Evolutionary conservation across 2,797 vertebrate genomes (phyloP).

Genomic region (Poecile montanus): DNA sequence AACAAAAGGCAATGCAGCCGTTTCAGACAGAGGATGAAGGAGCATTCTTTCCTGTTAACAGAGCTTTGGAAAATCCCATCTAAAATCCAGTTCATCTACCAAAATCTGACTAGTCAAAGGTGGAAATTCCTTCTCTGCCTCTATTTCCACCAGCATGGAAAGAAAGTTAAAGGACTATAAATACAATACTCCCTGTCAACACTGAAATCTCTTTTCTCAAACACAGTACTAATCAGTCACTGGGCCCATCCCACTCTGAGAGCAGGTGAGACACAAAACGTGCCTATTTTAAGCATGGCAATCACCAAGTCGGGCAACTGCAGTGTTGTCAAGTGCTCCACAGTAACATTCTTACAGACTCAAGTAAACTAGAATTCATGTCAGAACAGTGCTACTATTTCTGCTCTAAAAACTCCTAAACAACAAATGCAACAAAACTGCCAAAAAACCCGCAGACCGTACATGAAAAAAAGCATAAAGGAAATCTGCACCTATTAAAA

Average conservation of each 20-base stretch:
- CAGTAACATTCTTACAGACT: background rate
- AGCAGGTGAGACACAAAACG: background rate
- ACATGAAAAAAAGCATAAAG: background rate
- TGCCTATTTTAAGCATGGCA: background rate
- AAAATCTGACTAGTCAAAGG: background rate
- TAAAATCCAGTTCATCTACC: background rate
- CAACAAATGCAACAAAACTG: background rate
- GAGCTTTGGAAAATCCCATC: background rate
- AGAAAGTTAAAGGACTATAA: background rate
- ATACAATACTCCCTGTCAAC: background rate
- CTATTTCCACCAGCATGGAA: background rate
- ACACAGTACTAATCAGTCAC: background rate
- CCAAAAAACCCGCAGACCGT: fast-evolving
- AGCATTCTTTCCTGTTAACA: background rate
- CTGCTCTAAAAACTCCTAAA: background rate
- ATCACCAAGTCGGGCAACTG: background rate
- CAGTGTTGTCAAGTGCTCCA: background rate
- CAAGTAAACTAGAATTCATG: background rate
- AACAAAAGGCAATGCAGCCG: background rate
- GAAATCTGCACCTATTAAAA: background rate
- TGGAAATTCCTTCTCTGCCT: background rate
- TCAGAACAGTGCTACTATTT: background rate
- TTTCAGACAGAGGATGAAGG: background rate
- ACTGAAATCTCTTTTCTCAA: background rate
- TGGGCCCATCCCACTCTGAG: background rate